These are phyloP conservation scores for Agapostemon virescens DNA, from an alignment of 2,888 invertebrate genomes.

Conservation along the genomic window DNA sequence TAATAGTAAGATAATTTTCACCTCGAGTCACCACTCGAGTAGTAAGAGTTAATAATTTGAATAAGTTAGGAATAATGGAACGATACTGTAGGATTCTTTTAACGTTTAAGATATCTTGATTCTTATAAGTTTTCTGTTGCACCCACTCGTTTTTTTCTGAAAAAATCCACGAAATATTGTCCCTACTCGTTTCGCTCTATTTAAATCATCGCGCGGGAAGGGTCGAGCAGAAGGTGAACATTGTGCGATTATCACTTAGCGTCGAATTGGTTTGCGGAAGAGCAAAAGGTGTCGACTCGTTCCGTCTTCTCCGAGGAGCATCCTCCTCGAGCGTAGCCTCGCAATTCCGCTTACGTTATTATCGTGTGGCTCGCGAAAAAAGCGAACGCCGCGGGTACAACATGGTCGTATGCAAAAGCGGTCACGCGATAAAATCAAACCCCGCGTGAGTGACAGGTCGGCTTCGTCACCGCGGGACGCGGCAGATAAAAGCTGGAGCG, in stretches of 20 bases:
- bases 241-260: background rate
- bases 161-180: too few relatives aligned
- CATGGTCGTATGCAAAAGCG: conserved; percentile 59
- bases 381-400: conserved; percentile 15
- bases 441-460: conserved; percentile 74
- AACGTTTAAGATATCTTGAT: too few relatives aligned
- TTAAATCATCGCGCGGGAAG: background rate
- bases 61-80: too few relatives aligned
- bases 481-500: conserved; percentile 74
- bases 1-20: too few relatives aligned
- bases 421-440: conserved; percentile 74
- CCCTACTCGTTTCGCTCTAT: too few relatives aligned
- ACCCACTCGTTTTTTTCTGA: too few relatives aligned
- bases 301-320: background rate
- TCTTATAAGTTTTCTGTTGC: too few relatives aligned
- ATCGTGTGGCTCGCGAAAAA: background rate
- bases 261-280: background rate
- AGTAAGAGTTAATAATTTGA: too few relatives aligned
- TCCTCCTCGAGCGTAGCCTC: background rate
- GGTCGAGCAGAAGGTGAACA: background rate
- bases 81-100: too few relatives aligned
- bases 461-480: conserved; percentile 72
- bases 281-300: background rate
- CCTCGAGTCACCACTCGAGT: too few relatives aligned
- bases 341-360: conserved; percentile 8